Evolutionary conservation across 2,888 invertebrate species (phyloP).

Genomic region (Ormyrus thymus): DNA sequence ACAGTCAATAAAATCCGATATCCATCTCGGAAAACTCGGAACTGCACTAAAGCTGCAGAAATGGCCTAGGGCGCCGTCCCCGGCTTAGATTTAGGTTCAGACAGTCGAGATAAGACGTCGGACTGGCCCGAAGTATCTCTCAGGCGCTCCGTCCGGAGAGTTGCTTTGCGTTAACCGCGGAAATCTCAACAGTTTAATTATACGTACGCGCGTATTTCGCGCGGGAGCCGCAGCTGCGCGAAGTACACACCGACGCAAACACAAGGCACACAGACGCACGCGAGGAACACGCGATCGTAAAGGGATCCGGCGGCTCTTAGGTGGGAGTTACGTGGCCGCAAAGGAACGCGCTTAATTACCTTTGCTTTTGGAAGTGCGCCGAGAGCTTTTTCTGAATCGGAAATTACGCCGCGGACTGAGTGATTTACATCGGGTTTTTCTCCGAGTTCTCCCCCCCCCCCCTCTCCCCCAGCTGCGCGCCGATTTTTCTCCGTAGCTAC

Average conservation of each 20-base stretch:
- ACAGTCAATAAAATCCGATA: too few species aligned
- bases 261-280: too few species aligned
- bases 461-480: background rate
- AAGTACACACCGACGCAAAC: too few species aligned
- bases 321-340: background rate
- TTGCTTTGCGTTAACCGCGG: constrained; percentile 36
- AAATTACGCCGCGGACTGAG: too few species aligned
- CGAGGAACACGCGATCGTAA: constrained; percentile 37
- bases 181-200: constrained; percentile 50
- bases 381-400: too few species aligned
- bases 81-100: constrained; percentile 36
- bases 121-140: background rate
- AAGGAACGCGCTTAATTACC: too few species aligned
- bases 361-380: too few species aligned
- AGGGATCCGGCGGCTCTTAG: constrained; percentile 3
- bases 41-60: too few species aligned
- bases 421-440: too few species aligned
- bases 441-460: too few species aligned
- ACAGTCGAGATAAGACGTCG: constrained; percentile 32
- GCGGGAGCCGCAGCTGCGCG: background rate
- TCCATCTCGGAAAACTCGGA: too few species aligned
- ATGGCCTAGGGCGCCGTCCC: too few species aligned
- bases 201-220: constrained; percentile 18
- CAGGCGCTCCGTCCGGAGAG: background rate
- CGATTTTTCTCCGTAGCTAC: background rate